Evolutionary conservation across 2,113 vertebrate species (phyloP), one percentile per base, ranked within the genome.

Genomic region (Rostratula benghalensis): DNA sequence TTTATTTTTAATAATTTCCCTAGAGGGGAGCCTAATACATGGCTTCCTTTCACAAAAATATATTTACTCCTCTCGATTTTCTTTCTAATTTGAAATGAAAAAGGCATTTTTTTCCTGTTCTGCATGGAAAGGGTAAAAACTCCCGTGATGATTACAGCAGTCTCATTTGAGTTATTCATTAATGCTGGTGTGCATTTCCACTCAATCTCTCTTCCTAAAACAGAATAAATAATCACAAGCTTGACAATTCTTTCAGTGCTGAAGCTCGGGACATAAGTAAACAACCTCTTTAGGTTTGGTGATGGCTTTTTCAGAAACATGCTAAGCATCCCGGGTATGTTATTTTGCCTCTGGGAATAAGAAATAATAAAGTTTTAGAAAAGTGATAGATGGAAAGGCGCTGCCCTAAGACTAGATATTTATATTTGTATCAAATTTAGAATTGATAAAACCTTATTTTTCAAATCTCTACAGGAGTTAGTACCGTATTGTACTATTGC

Each of bases 171-270:
- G 84, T 81, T 91, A 77, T 61, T 96, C 68, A 59, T 90, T 90
- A 74, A 65, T 50, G 22, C 19, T 95, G 33, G 9, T 46, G 51
- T 88, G 54, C 37, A 84, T 96, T 92, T 69, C 81, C 30, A 51
- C 70, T 86, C 87, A 70, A 31, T 18, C 87, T 60, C 33, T 87
- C 46, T 83, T 80, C 11, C 37, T 92, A 59, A 82, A 96, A 71
- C 37, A 89, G 79, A 92, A 95, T 48, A 94, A 97, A 88, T 53
- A n/a, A 75, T 80, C 85, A 35, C 43, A 95, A 70, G 27, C 9
- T 61, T 90, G 54, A 70, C 84, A 64, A 37, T 75, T 48, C 10
- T 94, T 95, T 84, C 48, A 19, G 31, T 88, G 80, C 67, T 89
- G 71, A 85, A 80, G 9, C 8, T 86, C 45, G 8, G 54, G 33